A percentile compares a stretch with the other conserved stretches of the same genome.
phyloP scores from a whole-genome alignment of 2,113 vertebrate species.

The Monarcha castaneiventris region DNA sequence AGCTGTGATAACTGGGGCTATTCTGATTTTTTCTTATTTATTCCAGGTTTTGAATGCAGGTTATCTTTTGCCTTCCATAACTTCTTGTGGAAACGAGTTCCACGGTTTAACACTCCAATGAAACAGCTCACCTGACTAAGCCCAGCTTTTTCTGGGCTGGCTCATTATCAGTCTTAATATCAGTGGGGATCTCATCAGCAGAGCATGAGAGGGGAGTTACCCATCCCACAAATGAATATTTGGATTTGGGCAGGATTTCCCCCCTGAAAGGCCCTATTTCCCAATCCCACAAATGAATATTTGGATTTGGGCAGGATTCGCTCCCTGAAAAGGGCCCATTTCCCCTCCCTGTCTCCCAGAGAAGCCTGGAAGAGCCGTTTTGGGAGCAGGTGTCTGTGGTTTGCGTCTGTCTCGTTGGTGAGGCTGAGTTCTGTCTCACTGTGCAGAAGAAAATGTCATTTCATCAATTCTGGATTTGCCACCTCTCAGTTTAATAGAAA shows the following conservation, averaged over 20 bases:
- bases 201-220: neutral
- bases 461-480: slow-evolving; percentile 34
- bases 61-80: slow-evolving; percentile 2
- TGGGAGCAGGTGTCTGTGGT: neutral
- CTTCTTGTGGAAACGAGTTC: neutral
- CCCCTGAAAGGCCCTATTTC: neutral
- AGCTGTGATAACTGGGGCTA: neutral
- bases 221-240: neutral
- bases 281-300: neutral
- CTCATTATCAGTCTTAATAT: neutral
- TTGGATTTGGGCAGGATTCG: neutral
- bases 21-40: neutral
- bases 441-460: neutral
- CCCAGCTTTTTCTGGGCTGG: neutral
- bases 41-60: neutral
- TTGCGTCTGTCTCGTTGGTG: neutral
- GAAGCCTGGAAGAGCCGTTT: neutral
- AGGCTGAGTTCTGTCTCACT: neutral
- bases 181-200: neutral
- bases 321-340: neutral
- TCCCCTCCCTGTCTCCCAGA: neutral
- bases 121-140: neutral
- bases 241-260: neutral
- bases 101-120: neutral
- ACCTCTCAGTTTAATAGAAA: slow-evolving; percentile 25